Evolutionary conservation across 2,888 invertebrate species (phyloP).

Genomic region (Troilus luridus): DNA sequence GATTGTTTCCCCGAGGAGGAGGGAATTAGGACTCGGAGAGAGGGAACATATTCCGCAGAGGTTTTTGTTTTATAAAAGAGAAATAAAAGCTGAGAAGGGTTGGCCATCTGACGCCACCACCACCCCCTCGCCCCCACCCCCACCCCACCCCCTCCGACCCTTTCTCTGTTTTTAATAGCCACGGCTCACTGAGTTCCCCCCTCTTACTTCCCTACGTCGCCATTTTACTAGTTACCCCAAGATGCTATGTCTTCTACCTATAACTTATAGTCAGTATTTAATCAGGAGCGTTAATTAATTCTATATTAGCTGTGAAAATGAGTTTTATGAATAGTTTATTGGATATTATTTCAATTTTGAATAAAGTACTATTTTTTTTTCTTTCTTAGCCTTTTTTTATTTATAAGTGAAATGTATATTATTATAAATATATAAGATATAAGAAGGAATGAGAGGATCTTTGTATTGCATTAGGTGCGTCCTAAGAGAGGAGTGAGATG

Average conservation of each 20-base stretch:
- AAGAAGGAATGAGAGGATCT: no score
- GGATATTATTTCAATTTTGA: no score
- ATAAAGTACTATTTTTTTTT: no score
- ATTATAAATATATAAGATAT: no score
- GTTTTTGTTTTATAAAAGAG: slow-evolving; percentile 57
- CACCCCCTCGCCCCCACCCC: neutral
- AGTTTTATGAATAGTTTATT: neutral
- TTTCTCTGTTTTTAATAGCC: slow-evolving; percentile 51
- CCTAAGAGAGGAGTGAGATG: no score
- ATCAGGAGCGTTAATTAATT: neutral
- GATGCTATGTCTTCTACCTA: neutral
- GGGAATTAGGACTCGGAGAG: slow-evolving; percentile 56
- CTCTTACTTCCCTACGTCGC: slow-evolving; percentile 12
- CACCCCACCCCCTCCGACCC: neutral
- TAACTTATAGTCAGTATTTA: neutral
- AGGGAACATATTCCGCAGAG: slow-evolving; percentile 16
- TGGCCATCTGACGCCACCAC: slow-evolving; percentile 56
- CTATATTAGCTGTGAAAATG: neutral
- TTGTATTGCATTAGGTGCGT: no score
- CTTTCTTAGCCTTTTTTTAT: no score
- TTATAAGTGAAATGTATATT: no score
- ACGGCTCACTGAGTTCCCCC: slow-evolving; percentile 20
- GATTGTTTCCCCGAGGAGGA: slow-evolving; percentile 43
- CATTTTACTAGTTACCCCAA: slow-evolving; percentile 40
- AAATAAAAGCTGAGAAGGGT: slow-evolving; percentile 52